These are phyloP conservation scores for Sus cebifrons DNA, from an alignment of 2,797 vertebrate species.

Conservation along the genomic window DNA sequence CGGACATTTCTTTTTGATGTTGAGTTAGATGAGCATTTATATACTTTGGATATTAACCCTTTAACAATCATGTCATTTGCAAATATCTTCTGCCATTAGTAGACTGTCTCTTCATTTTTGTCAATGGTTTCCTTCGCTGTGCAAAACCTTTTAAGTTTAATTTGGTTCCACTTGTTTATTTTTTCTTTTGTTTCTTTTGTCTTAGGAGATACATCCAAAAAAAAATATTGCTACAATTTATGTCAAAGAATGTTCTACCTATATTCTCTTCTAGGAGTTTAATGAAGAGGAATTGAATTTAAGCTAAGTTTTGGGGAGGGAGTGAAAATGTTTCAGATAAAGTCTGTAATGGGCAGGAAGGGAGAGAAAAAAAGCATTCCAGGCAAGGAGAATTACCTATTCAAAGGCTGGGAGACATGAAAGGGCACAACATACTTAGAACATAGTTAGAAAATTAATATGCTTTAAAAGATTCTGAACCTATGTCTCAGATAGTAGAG, in stretches of 20 bases:
- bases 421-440: neutral
- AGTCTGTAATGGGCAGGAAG: neutral
- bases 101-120: neutral
- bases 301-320: neutral
- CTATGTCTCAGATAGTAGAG: neutral
- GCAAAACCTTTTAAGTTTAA: neutral
- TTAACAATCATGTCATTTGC: neutral
- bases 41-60: neutral
- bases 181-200: neutral
- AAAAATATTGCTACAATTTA: neutral
- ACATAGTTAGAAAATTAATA: neutral
- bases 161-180: neutral
- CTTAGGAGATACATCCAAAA: neutral
- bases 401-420: constrained; percentile 3
- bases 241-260: neutral
- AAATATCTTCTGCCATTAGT: neutral
- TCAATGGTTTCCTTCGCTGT: neutral
- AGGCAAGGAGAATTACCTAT: neutral
- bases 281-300: neutral
- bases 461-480: neutral
- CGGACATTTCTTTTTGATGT: too few relatives aligned
- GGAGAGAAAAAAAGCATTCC: neutral
- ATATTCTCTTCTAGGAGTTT: neutral
- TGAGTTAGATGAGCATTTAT: neutral
- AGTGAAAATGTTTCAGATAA: neutral